Conservation (phyloP, 1,140 invertebrate species). For the Aleiodes sp. region DNA sequence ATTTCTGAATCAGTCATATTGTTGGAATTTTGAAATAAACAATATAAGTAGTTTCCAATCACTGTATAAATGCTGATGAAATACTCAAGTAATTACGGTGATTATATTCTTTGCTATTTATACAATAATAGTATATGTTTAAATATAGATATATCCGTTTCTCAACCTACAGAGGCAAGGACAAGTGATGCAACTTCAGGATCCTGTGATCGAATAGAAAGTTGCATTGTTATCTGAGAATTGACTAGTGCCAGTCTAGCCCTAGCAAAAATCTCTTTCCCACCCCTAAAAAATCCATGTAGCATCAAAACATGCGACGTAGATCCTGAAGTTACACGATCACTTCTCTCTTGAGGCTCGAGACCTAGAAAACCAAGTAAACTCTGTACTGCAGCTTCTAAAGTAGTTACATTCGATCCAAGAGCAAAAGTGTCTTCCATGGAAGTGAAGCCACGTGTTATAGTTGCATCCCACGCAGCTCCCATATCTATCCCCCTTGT, state of each 20-base stretch:
- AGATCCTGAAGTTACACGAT: conserved; percentile 86
- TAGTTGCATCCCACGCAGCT: conserved; percentile 76
- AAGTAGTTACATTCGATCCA: conserved; percentile 76
- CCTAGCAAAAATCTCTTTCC: conserved; percentile 87
- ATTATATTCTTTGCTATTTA: no score
- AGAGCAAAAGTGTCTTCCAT: conserved; percentile 91
- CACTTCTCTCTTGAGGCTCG: conserved; percentile 85
- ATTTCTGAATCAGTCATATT: no score
- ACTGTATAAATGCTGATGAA: no score
- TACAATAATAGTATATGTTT: no score
- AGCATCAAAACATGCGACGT: conserved; percentile 83
- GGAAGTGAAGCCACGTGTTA: conserved; percentile 71
- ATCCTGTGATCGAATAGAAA: conserved; percentile 75
- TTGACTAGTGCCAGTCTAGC: conserved; percentile 83
- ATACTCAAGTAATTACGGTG: no score
- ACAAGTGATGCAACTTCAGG: conserved; percentile 85
- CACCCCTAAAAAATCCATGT: conserved; percentile 87
- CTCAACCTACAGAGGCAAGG: conserved; percentile 85
- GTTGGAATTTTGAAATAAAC: no score
- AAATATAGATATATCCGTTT: no score
- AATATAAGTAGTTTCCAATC: no score
- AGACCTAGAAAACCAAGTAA: conserved; percentile 89
- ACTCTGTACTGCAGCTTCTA: conserved; percentile 90
- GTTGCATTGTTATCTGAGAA: conserved; percentile 80
- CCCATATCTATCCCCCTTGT: conserved; percentile 69